Evolutionary conservation across 30 jellyfish, hydroid and myxozoan genomes (phyloP), one percentile per base, ranked within the genome.

Genomic region (Aurelia aurita complex sp. Pacific): DNA sequence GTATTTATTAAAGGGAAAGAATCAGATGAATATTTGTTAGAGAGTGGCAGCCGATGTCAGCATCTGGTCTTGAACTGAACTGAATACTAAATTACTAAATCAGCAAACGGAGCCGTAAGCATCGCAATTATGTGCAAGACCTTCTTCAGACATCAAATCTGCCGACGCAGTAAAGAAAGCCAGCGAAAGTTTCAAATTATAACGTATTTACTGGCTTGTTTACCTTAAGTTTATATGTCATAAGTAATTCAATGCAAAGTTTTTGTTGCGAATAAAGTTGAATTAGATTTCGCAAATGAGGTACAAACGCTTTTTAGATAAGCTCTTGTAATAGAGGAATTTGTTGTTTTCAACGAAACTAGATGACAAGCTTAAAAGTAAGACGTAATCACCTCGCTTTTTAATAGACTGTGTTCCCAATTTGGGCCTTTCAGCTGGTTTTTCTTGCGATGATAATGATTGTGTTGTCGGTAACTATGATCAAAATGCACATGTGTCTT

Each of bases 391-490:
- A 46, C 67, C 63, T 59, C 57, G 35, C 17, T 36, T 79, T 77
- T 79, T 79, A 79, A 79, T 79, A 79, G 67, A 79, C 89, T 79
- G 67, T 67, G 80, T 66, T 71, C 67, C 89, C 67, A 63, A 75
- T 38, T 34, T 65, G 60, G 73, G 79, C 46, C 67, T 67, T 74
- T 79, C 89, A 79, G 89, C 89, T 79, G 89, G 89, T 75, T 51
- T 79, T 79, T 64, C 71, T 79, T 65, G 53, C 80, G 89, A 79
- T 79, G 65, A 79, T 70, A 38, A 36, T 72, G 81, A 82, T 82
- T 82, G 92, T 60, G 35, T 82, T 69, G 85, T 76, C 85, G 82
- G 85, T 62, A 16, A 63, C 85, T 82, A 53, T 18, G 92, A 72
- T 62, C 83, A 71, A 54, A 15, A 6, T 82, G 76, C 78, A 73